Conservation (phyloP, 2,888 invertebrate genomes). For the Adineta ricciae region DNA sequence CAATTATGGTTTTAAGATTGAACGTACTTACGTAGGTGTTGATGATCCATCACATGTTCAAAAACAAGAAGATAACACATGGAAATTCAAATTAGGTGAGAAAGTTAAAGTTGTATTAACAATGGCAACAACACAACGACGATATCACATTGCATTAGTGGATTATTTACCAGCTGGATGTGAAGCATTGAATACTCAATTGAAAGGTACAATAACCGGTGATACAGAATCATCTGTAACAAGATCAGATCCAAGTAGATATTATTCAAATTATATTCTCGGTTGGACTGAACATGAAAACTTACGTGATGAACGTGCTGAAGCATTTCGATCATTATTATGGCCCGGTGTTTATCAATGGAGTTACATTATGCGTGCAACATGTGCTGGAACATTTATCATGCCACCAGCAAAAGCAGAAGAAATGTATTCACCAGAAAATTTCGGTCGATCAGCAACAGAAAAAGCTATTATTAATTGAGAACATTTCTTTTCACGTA, state of each 20-base stretch:
- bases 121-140: conserved; percentile 10
- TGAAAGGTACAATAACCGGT: not conserved
- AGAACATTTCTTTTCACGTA: too few relatives aligned
- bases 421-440: conserved; percentile 19
- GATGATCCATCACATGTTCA: conserved; percentile 8
- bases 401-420: not conserved
- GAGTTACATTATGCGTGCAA: not conserved
- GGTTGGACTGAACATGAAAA: conserved; percentile 14
- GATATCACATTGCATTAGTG: conserved; percentile 12
- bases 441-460: not conserved
- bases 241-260: not conserved
- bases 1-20: conserved; percentile 18
- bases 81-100: conserved; percentile 13
- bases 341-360: conserved; percentile 2
- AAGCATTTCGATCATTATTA: conserved; percentile 17
- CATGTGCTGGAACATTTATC: conserved; percentile 8
- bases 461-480: not conserved
- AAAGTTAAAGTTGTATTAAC: conserved; percentile 14
- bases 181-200: conserved; percentile 17
- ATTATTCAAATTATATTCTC: not conserved
- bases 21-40: not conserved
- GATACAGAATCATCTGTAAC: conserved; percentile 1
- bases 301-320: conserved; percentile 18
- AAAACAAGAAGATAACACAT: conserved; percentile 4
- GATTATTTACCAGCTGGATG: conserved; percentile 17